phyloP scores from a whole-genome alignment of 2,888 invertebrate genomes.

The Therioaphis trifolii region DNA sequence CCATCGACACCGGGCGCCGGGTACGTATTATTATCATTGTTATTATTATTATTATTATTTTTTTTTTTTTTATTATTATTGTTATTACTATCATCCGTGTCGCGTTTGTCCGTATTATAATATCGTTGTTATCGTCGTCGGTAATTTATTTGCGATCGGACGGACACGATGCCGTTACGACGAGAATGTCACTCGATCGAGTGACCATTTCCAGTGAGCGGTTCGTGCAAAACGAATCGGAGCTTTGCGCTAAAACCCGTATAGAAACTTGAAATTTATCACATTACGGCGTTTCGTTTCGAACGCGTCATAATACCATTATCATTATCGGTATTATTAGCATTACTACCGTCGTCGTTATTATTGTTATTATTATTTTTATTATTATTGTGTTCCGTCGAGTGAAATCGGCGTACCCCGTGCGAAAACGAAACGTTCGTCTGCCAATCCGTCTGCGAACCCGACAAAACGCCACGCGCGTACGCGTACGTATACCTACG shows the following conservation, averaged over 20 bases:
- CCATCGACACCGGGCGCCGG: too few species aligned
- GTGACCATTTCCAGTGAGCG: neutral
- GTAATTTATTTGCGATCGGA: neutral
- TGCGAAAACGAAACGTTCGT: neutral
- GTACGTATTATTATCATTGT: too few species aligned
- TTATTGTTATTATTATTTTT: too few species aligned
- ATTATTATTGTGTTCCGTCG: too few species aligned
- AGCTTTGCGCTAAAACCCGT: neutral
- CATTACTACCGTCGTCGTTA: too few species aligned
- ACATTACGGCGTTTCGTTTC: neutral
- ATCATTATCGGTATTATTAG: too few species aligned
- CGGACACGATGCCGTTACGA: neutral
- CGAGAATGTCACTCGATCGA: neutral
- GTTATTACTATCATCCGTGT: too few species aligned
- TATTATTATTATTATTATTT: too few species aligned
- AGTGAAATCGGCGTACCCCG: neutral
- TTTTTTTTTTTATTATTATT: too few species aligned
- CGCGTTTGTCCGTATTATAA: too few species aligned
- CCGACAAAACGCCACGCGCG: neutral
- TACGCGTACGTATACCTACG: neutral
- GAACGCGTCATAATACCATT: too few species aligned
- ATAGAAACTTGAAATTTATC: conserved; percentile 15
- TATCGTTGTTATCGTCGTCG: too few species aligned
- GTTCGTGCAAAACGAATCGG: neutral
- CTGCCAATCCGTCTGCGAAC: neutral